Conservation (phyloP, 2,113 vertebrate species). For the Elephantulus edwardii region DNA sequence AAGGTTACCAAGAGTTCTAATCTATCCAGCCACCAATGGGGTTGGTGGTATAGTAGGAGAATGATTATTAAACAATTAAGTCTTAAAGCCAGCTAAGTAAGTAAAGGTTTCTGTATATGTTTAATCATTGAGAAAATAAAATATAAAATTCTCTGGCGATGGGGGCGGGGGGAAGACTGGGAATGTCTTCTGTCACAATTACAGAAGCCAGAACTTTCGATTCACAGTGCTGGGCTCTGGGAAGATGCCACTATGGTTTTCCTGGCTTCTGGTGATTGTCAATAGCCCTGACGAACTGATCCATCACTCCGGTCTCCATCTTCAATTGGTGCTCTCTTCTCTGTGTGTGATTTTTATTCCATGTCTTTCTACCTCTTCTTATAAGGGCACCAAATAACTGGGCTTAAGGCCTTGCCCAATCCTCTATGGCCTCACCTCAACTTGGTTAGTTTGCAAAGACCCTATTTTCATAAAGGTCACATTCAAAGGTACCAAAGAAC, state of each 20-base stretch:
- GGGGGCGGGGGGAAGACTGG: neutral
- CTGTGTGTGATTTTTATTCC: neutral
- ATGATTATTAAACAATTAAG: no score
- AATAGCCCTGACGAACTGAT: neutral
- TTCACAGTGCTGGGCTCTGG: neutral
- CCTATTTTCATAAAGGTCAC: neutral
- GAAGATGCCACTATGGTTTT: neutral
- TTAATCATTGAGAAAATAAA: no score
- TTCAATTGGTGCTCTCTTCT: neutral
- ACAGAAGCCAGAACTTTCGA: neutral
- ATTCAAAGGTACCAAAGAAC: neutral
- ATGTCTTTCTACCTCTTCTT: neutral
- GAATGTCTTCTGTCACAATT: neutral
- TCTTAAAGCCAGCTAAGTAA: no score
- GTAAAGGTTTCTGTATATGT: no score
- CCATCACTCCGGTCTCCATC: neutral
- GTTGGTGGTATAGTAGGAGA: no score
- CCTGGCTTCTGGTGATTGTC: neutral
- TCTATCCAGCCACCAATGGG: no score
- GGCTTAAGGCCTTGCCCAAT: neutral
- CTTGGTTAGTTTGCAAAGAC: neutral
- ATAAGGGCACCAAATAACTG: no score
- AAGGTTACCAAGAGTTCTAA: no score
- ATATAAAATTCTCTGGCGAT: no score
- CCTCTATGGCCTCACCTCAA: no score